These are phyloP conservation scores for Coreoperca whiteheadi DNA, from an alignment of 2,113 vertebrate species.

Conservation along the genomic window DNA sequence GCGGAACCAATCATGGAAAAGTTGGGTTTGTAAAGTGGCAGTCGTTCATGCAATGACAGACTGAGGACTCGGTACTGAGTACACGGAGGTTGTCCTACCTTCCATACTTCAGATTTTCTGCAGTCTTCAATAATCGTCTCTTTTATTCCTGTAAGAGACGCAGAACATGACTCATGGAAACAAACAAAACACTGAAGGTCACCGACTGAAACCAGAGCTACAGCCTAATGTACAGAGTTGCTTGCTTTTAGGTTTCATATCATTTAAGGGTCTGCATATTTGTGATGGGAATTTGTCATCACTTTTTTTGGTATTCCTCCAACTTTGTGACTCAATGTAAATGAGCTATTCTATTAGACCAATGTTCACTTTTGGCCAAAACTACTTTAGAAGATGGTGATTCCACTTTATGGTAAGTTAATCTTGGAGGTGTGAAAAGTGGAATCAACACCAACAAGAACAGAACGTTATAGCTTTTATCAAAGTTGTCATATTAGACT, in stretches of 20 bases:
- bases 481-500: background rate
- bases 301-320: background rate
- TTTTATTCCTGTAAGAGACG: constrained; percentile 75
- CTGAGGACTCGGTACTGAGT: background rate
- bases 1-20: background rate
- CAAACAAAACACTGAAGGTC: background rate
- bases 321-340: background rate
- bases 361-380: background rate
- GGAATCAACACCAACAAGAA: background rate
- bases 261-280: background rate
- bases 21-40: background rate
- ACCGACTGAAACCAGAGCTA: background rate
- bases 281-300: background rate
- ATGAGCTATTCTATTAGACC: too few relatives aligned
- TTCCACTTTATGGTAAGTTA: background rate
- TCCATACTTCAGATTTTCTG: constrained; percentile 84
- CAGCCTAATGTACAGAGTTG: too few relatives aligned
- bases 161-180: constrained; percentile 13
- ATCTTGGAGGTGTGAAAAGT: background rate
- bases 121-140: constrained; percentile 84
- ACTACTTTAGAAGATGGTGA: background rate
- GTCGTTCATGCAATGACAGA: background rate
- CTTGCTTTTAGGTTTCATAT: background rate
- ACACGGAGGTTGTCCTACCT: constrained; percentile 68
- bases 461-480: background rate